These are phyloP conservation scores for Acrobasis consociella DNA, from an alignment of 2,888 invertebrate species.

Conservation along the genomic window DNA sequence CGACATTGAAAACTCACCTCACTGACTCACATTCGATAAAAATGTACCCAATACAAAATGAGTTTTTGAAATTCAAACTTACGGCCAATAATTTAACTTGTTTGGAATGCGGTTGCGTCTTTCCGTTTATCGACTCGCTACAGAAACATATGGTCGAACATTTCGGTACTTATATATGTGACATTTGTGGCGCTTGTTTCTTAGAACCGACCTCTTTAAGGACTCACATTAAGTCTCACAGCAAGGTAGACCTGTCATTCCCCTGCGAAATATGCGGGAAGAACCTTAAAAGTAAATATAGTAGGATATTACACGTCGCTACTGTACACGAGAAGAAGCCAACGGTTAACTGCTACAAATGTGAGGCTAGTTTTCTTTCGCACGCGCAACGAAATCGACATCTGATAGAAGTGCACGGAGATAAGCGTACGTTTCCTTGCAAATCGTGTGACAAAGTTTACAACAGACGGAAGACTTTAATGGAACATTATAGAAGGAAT, in stretches of 20 bases:
- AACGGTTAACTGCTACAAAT: conserved; percentile 66
- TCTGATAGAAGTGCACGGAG: conserved; percentile 66
- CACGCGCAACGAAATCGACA: conserved; percentile 64
- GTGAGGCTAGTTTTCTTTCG: conserved; percentile 65
- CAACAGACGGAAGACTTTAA: conserved; percentile 64
- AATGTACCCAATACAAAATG: conserved; percentile 55
- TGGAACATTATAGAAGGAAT: conserved; percentile 65
- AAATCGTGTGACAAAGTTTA: conserved; percentile 67
- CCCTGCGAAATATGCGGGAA: conserved; percentile 78
- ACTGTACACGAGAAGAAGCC: conserved; percentile 68
- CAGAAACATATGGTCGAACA: conserved; percentile 72
- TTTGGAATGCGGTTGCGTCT: conserved; percentile 60
- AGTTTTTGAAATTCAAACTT: conserved; percentile 64
- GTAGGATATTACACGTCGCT: conserved; percentile 61
- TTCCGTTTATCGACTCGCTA: conserved; percentile 64
- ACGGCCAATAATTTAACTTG: conserved; percentile 59
- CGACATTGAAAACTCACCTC: conserved; percentile 55
- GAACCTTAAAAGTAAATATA: conserved; percentile 67
- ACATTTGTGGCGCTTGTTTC: conserved; percentile 73
- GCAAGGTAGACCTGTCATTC: conserved; percentile 63
- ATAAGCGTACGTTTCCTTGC: conserved; percentile 62
- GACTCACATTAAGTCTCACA: conserved; percentile 65
- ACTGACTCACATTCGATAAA: conserved; percentile 46
- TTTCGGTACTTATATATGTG: conserved; percentile 69
- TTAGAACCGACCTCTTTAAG: conserved; percentile 70